These are phyloP conservation scores for Diplodus puntazzo DNA, from an alignment of 2,797 vertebrate genomes.

Conservation along the genomic window DNA sequence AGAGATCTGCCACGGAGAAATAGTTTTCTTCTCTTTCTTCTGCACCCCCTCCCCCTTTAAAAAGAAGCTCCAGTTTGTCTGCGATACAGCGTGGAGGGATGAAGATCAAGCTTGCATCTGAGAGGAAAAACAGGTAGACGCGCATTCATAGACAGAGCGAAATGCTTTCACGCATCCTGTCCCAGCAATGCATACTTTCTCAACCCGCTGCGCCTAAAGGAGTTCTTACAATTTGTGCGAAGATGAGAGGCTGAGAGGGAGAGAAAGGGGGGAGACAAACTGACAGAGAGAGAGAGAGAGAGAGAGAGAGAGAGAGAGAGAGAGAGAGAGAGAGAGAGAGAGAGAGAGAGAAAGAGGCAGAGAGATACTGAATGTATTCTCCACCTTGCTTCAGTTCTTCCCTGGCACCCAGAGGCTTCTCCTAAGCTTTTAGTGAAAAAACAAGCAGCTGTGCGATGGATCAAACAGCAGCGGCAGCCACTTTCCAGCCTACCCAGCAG, in stretches of 20 bases:
- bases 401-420: conserved; percentile 75
- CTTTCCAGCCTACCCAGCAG: conserved; percentile 74
- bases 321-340: conserved; percentile 42
- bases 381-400: conserved; percentile 72
- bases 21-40: conserved; percentile 49
- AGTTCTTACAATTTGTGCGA: conserved; percentile 74
- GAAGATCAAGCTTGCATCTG: conserved; percentile 65
- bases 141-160: conserved; percentile 52
- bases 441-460: conserved; percentile 76
- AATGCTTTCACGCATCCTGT: conserved; percentile 54
- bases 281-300: conserved; percentile 50
- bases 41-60: conserved; percentile 15
- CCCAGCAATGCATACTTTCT: conserved; percentile 59
- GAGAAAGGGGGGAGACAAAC: conserved; percentile 38
- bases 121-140: conserved; percentile 49
- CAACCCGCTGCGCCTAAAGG: conserved; percentile 72
- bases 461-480: conserved; percentile 76
- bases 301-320: too few relatives aligned
- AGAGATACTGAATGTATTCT: conserved; percentile 62
- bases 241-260: conserved; percentile 71
- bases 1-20: conserved; percentile 44
- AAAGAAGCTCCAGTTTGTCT: conserved; percentile 45
- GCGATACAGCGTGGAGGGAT: conserved; percentile 42
- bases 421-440: conserved; percentile 81
- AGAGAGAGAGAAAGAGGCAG: conserved; percentile 33